Evolutionary conservation across 2,797 vertebrate species (phyloP), one percentile per base, ranked within the genome.

Genomic region (Lutjanus argentimaculatus): DNA sequence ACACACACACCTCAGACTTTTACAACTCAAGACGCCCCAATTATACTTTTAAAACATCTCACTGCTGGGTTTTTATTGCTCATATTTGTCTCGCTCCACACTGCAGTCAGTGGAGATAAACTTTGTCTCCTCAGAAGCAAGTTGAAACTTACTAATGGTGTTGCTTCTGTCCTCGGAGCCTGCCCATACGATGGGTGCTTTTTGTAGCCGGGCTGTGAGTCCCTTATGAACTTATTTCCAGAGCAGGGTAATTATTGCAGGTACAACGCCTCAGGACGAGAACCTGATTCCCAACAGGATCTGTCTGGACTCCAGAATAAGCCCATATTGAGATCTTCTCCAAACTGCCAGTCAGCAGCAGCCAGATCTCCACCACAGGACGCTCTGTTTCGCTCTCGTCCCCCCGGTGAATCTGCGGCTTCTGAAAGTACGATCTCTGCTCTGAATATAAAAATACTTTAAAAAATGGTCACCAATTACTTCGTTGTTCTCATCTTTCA

Each of bases 151-250:
- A 53, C 79, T 91, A 90, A 91, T 90, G 79, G 85, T 79, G 76
- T 66, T 77, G 78, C 57, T 69, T 86, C 42, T 63, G 71, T 89
- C 89, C 90, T 90, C 56, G 71, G 86, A 93, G 91, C 70, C 85
- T 75, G 75, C 79, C 69, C 79, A 57, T 79, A 67, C 79, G 63
- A 66, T 88, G 87, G 85, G 85, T 87, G 91, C 90, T 70, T 86
- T 87, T 57, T 91, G 88, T 81, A 88, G 81, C 91, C 6, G 46
- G 62, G 87, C 87, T 79, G 83, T 61, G 65, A 82, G 84, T 90
- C 92, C 89, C 92, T 87, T 85, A 93, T 91, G 88, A 93, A 93
- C 91, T 90, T 93, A 89, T 92, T 93, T 93, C 90, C 92, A 84
- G 84, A 89, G 90, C 85, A 86, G 75, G 87, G 84, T 94, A 90